These are phyloP conservation scores for Dasysyrphus albostriatus DNA, from an alignment of 2,888 invertebrate genomes.

Conservation along the genomic window DNA sequence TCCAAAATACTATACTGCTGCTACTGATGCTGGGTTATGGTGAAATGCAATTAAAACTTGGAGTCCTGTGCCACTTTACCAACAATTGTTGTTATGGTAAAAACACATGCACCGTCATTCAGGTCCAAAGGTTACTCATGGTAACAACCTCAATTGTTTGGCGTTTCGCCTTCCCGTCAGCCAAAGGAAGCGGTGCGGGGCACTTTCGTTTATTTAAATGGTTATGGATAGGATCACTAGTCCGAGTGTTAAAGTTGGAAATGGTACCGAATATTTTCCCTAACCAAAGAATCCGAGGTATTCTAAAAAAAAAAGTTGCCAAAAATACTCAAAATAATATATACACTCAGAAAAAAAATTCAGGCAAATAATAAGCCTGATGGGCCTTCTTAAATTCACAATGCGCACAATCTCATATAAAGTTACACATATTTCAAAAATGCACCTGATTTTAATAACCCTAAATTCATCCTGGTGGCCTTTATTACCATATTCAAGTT, in stretches of 20 bases:
- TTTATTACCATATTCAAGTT: too few relatives aligned
- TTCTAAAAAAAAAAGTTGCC: too few relatives aligned
- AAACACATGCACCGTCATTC: not conserved
- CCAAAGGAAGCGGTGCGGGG: not conserved
- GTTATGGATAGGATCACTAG: not conserved
- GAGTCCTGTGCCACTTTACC: not conserved
- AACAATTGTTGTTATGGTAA: not conserved
- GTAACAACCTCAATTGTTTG: not conserved
- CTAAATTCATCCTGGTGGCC: too few relatives aligned
- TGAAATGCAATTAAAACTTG: constrained; percentile 28
- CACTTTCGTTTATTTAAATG: not conserved
- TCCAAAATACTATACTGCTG: not conserved
- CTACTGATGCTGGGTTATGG: not conserved
- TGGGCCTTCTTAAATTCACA: too few relatives aligned
- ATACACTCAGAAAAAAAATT: too few relatives aligned
- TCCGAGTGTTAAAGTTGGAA: not conserved
- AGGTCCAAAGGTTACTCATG: not conserved
- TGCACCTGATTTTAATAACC: too few relatives aligned
- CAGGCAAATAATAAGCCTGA: too few relatives aligned
- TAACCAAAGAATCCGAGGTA: too few relatives aligned
- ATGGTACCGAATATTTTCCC: not conserved
- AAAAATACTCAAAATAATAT: too few relatives aligned
- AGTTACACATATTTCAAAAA: too few relatives aligned
- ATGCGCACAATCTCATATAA: too few relatives aligned
- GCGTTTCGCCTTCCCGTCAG: not conserved